These are phyloP conservation scores for Ostrea denselamellosa DNA, from an alignment of 1,140 invertebrate species.

Conservation along the genomic window DNA sequence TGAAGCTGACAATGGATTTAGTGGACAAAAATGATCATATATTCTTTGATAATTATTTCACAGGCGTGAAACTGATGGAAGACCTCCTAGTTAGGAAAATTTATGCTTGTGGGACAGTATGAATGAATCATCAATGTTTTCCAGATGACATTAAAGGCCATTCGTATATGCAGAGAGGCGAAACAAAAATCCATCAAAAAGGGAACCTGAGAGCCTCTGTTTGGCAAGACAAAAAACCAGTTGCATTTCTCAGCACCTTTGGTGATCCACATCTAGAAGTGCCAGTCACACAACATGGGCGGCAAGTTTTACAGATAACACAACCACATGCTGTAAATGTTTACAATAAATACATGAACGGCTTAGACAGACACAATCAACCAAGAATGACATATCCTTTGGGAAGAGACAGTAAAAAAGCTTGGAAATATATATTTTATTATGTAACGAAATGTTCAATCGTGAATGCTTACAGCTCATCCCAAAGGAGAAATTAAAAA, in stretches of 20 bases:
- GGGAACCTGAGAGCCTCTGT: slow-evolving; percentile 45
- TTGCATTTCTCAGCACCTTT: slow-evolving; percentile 42
- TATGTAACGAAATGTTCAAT: slow-evolving; percentile 49
- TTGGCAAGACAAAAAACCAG: slow-evolving; percentile 51
- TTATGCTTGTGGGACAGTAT: slow-evolving; percentile 45
- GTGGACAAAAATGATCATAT: background rate
- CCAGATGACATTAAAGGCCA: background rate
- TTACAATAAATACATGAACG: slow-evolving; percentile 46
- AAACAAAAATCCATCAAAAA: background rate
- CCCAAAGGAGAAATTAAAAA: background rate
- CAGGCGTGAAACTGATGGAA: slow-evolving; percentile 41
- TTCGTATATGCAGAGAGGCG: background rate
- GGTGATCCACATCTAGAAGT: slow-evolving; percentile 12
- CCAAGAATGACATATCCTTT: slow-evolving; percentile 22
- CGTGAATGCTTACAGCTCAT: slow-evolving; percentile 33
- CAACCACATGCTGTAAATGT: slow-evolving; percentile 2
- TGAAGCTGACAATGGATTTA: slow-evolving; percentile 10
- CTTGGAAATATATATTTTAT: slow-evolving; percentile 50
- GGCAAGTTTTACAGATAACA: background rate
- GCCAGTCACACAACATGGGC: background rate
- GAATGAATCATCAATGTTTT: slow-evolving; percentile 37
- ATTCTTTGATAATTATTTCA: slow-evolving; percentile 52
- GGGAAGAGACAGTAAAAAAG: slow-evolving; percentile 42
- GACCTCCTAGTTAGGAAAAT: slow-evolving; percentile 37
- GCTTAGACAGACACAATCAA: slow-evolving; percentile 50